Evolutionary conservation across 2,113 vertebrate genomes (phyloP).

Genomic region (Tragelaphus strepsiceros): DNA sequence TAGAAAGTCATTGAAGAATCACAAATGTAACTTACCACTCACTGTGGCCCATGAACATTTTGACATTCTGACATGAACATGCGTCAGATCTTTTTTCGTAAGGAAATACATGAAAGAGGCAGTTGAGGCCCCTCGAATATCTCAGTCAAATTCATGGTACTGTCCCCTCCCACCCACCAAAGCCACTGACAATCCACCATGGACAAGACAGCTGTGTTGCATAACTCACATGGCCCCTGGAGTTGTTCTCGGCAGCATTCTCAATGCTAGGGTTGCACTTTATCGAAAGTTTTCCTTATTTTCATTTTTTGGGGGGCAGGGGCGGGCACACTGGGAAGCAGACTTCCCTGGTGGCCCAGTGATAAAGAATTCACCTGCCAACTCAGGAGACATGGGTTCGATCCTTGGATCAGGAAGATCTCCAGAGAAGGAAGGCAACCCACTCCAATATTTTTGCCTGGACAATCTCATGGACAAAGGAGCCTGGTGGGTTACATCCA

Average conservation of each 20-base stretch:
- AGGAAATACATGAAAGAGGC: background rate
- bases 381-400: background rate
- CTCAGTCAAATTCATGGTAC: background rate
- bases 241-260: background rate
- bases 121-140: background rate
- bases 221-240: background rate
- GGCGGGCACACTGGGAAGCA: background rate
- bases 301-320: background rate
- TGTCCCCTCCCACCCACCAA: background rate
- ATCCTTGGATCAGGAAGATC: background rate
- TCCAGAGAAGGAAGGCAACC: background rate
- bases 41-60: background rate
- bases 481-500: background rate
- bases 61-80: background rate
- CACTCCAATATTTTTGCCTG: background rate
- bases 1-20: background rate
- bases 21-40: background rate
- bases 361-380: background rate
- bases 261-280: too few species aligned
- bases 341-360: background rate
- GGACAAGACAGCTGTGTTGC: background rate
- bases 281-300: background rate
- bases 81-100: background rate
- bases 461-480: background rate
- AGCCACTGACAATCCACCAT: background rate